phyloP scores from a whole-genome alignment of 2,888 invertebrate species.

The Plagodis pulveraria region DNA sequence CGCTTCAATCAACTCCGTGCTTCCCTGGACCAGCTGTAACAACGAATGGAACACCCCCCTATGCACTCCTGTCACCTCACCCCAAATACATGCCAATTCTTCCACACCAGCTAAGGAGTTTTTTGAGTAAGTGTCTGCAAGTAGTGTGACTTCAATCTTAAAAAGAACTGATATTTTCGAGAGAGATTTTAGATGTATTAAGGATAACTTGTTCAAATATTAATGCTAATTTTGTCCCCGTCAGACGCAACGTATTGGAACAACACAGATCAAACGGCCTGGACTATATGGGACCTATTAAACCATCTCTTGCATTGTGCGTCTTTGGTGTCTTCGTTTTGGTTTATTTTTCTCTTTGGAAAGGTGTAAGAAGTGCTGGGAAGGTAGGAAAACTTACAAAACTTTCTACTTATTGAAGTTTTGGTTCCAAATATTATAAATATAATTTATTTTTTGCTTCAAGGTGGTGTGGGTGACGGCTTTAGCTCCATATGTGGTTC shows the following conservation, averaged over 20 bases:
- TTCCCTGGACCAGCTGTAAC: constrained; percentile 95
- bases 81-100: constrained; percentile 81
- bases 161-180: too few species aligned
- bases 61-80: constrained; percentile 88
- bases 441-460: constrained; percentile 18
- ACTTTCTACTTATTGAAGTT: neutral
- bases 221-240: neutral
- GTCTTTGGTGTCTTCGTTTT: constrained; percentile 95
- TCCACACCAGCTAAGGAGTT: constrained; percentile 95
- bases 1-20: constrained; percentile 90
- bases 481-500: constrained; percentile 95
- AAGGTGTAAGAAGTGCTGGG: constrained; percentile 96
- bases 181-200: too few species aligned
- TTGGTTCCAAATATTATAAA: neutral
- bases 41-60: constrained; percentile 94
- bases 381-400: constrained; percentile 86
- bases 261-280: constrained; percentile 93
- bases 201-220: neutral
- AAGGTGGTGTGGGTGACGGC: constrained; percentile 98
- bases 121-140: constrained; percentile 89
- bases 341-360: constrained; percentile 98
- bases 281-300: constrained; percentile 94
- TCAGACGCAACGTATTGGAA: constrained; percentile 94
- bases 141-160: neutral
- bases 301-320: constrained; percentile 94